Evolutionary conservation across 2,888 invertebrate genomes (phyloP), one percentile per base, ranked within the genome.

Genomic region (Catocala sponsa): DNA sequence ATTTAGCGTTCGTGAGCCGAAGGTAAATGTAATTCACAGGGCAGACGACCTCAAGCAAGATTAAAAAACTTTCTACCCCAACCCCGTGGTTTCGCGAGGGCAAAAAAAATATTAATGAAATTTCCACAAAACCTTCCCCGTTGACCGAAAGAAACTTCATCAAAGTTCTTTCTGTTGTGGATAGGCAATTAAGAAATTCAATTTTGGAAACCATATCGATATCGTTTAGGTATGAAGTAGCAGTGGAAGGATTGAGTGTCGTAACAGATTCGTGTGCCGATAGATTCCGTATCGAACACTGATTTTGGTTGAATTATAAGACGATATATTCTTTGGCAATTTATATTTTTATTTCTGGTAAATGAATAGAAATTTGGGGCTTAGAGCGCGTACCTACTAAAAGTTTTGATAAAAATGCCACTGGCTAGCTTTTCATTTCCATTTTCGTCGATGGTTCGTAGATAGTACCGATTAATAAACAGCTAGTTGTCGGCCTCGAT

Each of bases 141-240:
- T 84, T 90, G 90, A 86, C 89, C 90, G 81, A 87, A 85, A 81
- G 75, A 79, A 83, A 87, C 84, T 89, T 87, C 85, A 83, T 87
- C 85, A 85, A 91, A 90, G 87, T 87, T 84, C 86, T 87, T 83
- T 79, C 85, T 86, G 89, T 85, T 82, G 83, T 80, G 86, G 88
- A 86, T 85, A 86, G 87, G 85, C 87, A 90, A 90, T 91, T 90
- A 90, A 87, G 87, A 83, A 87, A 88, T 89, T 90, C 85, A 89
- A 90, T 90, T 90, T 87, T 83, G 68, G 59, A 49, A 58, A 64
- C 67, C 11, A 68, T 68, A 66, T 78, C 75, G 64, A 57, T 74
- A 65, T 57, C 57, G 42, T 60, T 65, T 48, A 59, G 63, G 55
- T 46, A 33, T 54, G 9, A 13, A 71, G 73, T 72, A 63, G 68